Evolutionary conservation across 2,797 vertebrate species (phyloP), one percentile per base, ranked within the genome.

Genomic region (Peromyscus attwateri): DNA sequence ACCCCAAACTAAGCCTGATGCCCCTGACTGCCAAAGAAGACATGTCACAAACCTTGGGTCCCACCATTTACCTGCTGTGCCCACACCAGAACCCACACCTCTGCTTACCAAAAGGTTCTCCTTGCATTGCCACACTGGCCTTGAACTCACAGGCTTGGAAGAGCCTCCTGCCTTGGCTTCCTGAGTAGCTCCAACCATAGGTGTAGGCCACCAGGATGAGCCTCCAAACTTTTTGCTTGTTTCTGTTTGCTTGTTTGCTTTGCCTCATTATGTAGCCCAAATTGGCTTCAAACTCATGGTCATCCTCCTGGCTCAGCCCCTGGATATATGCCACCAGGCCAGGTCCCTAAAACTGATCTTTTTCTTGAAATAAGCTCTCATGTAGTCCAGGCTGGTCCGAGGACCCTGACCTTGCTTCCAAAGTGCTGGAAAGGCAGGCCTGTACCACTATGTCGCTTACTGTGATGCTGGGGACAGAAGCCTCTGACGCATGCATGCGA

Each of bases 1-100:
- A 64, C 6, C 6, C 82, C 14, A 27, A 43, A 70, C 68, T 29
- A 37, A 37, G 40, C 25, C 17, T 70, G 46, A 6, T 52, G 21
- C 23, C 34, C 34, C 49, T 55, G 37, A 23, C 40, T 43, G 40
- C 76, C 46, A 52, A 29, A 43, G 76, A 79, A 29, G 5, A 31
- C 76, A 34, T 52, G 29, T 40, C 4, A 40, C 37, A 73, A 55
- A 17, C 76, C 76, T 52, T 31, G 46, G 92, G 89, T 94, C 87
- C 95, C 93, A 87, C 77, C 49, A 82, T 55, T 71, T 80, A 94
- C 83, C 96, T 77, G 40, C 55, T 57, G 82, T 83, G 84, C 52
- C 62, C 55, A 92, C 21, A 70, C 14, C 34, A 68, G 49, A 85
- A 94, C 8, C 6, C n/a, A 71, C 93, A 71, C 34, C 93, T 89